phyloP scores from a whole-genome alignment of 1,140 invertebrate species.

The Plectus sambesii region DNA sequence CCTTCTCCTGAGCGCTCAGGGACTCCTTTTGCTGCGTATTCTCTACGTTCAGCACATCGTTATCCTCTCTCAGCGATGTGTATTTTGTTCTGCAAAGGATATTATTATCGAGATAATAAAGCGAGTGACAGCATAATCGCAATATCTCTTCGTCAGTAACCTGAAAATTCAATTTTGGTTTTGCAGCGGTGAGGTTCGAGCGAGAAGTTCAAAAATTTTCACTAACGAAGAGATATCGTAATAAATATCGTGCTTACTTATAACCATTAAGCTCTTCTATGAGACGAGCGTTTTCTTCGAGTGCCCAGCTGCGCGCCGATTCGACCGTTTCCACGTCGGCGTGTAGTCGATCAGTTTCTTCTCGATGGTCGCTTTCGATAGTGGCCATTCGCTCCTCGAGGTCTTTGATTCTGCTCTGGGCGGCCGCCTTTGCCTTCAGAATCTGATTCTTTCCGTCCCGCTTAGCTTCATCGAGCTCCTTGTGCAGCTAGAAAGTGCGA shows the following conservation, averaged over 20 bases:
- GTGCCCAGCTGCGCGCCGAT: slow-evolving; percentile 34
- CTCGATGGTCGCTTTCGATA: slow-evolving; percentile 9
- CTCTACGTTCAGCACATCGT: slow-evolving; percentile 29
- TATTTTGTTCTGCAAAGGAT: too few species aligned
- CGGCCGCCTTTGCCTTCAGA: slow-evolving; percentile 35
- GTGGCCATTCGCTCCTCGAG: slow-evolving; percentile 23
- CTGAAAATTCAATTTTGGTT: too few species aligned
- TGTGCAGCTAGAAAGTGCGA: slow-evolving; percentile 21
- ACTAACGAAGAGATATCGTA: too few species aligned
- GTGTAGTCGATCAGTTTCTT: slow-evolving; percentile 26
- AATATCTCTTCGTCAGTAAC: too few species aligned
- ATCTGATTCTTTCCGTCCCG: slow-evolving; percentile 23
- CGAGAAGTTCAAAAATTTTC: too few species aligned
- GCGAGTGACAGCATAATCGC: too few species aligned
- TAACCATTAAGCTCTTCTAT: slow-evolving; percentile 34
- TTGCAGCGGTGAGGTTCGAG: too few species aligned
- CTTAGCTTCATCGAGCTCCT: slow-evolving; percentile 17
- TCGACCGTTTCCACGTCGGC: slow-evolving; percentile 33
- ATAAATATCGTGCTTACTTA: too few species aligned
- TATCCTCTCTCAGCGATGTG: too few species aligned
- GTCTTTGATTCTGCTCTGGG: slow-evolving; percentile 38
- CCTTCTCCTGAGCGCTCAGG: slow-evolving; percentile 1
- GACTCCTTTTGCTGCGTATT: slow-evolving; percentile 15
- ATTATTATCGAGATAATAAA: too few species aligned
- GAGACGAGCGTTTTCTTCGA: slow-evolving; percentile 34